Evolutionary conservation across 2,797 vertebrate genomes (phyloP).

Genomic region (Sardinella longiceps): DNA sequence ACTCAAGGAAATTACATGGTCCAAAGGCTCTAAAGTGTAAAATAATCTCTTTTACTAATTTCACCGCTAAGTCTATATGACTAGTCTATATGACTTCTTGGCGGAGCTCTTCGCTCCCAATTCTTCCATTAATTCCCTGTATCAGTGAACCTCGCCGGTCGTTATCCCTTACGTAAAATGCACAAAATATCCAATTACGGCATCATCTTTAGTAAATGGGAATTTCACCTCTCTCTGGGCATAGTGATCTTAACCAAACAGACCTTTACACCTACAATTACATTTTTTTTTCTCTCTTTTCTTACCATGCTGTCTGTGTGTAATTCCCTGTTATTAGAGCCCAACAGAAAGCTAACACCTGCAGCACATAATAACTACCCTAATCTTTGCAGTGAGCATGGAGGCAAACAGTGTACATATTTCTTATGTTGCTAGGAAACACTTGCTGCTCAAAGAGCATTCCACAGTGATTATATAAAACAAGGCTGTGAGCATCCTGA

Average conservation of each 20-base stretch:
- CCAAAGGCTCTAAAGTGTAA: neutral
- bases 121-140: too few relatives aligned
- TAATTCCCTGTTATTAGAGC: constrained; percentile 19
- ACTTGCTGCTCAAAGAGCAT: constrained; percentile 61
- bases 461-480: constrained; percentile 59
- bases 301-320: neutral
- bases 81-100: too few relatives aligned
- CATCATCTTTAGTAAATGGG: neutral
- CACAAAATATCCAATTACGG: neutral
- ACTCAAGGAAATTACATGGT: neutral
- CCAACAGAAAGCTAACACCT: constrained; percentile 13
- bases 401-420: constrained; percentile 28
- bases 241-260: neutral
- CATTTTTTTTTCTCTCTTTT: neutral
- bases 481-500: constrained; percentile 56
- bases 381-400: constrained; percentile 6
- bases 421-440: constrained; percentile 74
- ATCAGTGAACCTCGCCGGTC: too few relatives aligned
- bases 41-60: neutral
- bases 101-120: neutral
- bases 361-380: constrained; percentile 17
- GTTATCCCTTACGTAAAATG: too few relatives aligned
- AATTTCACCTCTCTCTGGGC: neutral
- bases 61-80: too few relatives aligned
- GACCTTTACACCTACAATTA: neutral